phyloP scores from a whole-genome alignment of 2,797 vertebrate genomes.

The Anabacerthia variegaticeps region DNA sequence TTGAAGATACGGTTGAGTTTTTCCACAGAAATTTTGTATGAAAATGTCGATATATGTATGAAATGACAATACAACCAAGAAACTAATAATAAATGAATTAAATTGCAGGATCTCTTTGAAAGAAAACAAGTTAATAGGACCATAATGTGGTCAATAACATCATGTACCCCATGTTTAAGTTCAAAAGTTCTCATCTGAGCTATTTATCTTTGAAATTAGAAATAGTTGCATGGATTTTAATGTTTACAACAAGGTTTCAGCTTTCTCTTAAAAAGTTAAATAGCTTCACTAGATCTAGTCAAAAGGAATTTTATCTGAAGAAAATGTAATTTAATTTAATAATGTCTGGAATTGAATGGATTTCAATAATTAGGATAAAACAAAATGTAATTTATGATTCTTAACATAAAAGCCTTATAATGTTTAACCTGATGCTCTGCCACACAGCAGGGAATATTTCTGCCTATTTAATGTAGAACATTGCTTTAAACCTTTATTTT shows the following conservation, averaged over 20 bases:
- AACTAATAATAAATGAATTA: background rate
- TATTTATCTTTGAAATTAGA: background rate
- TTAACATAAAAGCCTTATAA: background rate
- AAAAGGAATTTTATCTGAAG: background rate
- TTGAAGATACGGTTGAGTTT: too few relatives aligned
- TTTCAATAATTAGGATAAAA: background rate
- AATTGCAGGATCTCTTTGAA: background rate
- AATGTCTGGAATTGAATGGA: background rate
- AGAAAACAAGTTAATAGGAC: background rate
- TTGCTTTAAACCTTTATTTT: background rate
- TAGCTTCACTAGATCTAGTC: background rate
- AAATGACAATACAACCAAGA: background rate
- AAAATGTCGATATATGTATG: too few relatives aligned
- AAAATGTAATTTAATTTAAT: background rate
- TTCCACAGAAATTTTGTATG: too few relatives aligned
- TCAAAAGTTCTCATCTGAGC: background rate
- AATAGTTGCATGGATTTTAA: background rate
- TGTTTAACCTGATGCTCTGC: background rate
- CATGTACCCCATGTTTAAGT: background rate
- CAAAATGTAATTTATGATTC: background rate
- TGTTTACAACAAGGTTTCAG: background rate
- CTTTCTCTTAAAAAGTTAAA: background rate
- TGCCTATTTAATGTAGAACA: background rate
- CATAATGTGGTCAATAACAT: background rate
- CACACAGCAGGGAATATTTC: background rate